These are phyloP conservation scores for Drosophila flavopinicola DNA, from an alignment of 2,888 invertebrate genomes.

Conservation along the genomic window DNA sequence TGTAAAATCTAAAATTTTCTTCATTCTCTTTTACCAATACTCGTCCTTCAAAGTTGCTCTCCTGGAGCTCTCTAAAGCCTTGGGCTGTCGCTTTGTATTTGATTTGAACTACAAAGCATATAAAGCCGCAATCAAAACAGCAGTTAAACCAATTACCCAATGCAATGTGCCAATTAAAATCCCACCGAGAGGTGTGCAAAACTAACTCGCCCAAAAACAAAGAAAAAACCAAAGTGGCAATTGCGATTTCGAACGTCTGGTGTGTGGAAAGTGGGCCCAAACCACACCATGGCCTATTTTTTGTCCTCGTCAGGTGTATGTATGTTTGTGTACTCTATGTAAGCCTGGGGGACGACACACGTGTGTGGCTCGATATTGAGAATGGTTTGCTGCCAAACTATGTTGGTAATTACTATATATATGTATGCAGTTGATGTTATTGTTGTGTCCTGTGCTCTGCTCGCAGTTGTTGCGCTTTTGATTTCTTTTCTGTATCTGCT, in stretches of 20 bases:
- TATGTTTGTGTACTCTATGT: too few species aligned
- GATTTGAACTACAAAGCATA: slow-evolving; percentile 9
- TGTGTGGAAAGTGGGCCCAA: slow-evolving; percentile 5
- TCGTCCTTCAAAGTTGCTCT: neutral
- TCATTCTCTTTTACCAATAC: neutral
- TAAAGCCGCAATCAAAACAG: slow-evolving; percentile 38
- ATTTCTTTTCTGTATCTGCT: too few species aligned
- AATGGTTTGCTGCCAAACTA: slow-evolving; percentile 20
- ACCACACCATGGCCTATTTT: slow-evolving; percentile 56
- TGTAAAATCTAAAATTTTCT: too few species aligned
- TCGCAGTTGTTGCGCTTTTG: slow-evolving; percentile 12
- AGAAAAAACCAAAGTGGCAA: slow-evolving; percentile 48
- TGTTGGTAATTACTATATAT: slow-evolving; percentile 59
- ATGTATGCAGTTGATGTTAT: slow-evolving; percentile 29
- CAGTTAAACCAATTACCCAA: slow-evolving; percentile 55
- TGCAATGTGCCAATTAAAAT: slow-evolving; percentile 57
- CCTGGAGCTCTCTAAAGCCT: neutral
- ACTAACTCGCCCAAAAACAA: slow-evolving; percentile 18
- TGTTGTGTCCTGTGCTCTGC: slow-evolving; percentile 7
- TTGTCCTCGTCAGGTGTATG: neutral
- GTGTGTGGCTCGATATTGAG: slow-evolving; percentile 45
- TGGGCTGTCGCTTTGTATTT: neutral
- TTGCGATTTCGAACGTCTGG: slow-evolving; percentile 47
- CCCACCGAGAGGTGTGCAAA: slow-evolving; percentile 11
- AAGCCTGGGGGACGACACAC: slow-evolving; percentile 5